A percentile compares a stretch with the other conserved stretches of the same genome.
Conservation (phyloP, 2,888 invertebrate species). For the Osmoderma eremita region DNA sequence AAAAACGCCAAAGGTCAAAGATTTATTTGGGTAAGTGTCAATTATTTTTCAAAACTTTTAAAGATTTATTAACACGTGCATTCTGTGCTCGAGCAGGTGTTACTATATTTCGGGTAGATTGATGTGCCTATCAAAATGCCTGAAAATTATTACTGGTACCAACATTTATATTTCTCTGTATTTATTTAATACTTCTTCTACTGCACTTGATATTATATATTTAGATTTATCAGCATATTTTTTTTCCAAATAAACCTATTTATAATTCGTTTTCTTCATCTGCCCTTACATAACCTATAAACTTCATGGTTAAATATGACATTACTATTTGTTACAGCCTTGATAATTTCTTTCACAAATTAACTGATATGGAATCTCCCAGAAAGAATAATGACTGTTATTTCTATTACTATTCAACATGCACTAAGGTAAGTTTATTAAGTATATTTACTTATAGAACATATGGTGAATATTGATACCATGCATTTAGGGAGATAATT, state of each 20-base stretch:
- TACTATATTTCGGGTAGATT: constrained; percentile 27
- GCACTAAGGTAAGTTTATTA: constrained; percentile 76
- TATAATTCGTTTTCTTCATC: constrained; percentile 18
- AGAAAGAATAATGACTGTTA: constrained; percentile 87
- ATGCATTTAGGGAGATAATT: constrained; percentile 75
- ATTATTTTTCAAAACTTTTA: constrained; percentile 42
- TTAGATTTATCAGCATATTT: constrained; percentile 1
- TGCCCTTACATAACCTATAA: constrained; percentile 52
- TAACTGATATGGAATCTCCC: constrained; percentile 73
- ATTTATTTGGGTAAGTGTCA: constrained; percentile 46
- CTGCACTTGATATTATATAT: constrained; percentile 6
- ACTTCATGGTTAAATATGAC: constrained; percentile 38
- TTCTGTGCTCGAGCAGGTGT: constrained; percentile 22
- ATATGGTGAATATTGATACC: constrained; percentile 39
- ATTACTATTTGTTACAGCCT: constrained; percentile 56
- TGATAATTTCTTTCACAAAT: constrained; percentile 64
- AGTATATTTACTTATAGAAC: constrained; percentile 38
- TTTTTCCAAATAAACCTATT: constrained; percentile 25
- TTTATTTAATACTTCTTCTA: constrained; percentile 12
- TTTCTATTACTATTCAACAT: constrained; percentile 88
- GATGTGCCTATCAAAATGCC: constrained; percentile 44
- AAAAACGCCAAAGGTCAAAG: constrained; percentile 46
- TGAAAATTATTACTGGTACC: constrained; percentile 49
- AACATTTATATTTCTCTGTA: constrained; percentile 36
- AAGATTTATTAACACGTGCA: constrained; percentile 38